phyloP scores from a whole-genome alignment of 2,888 invertebrate genomes.

The Ormyrus rosae region DNA sequence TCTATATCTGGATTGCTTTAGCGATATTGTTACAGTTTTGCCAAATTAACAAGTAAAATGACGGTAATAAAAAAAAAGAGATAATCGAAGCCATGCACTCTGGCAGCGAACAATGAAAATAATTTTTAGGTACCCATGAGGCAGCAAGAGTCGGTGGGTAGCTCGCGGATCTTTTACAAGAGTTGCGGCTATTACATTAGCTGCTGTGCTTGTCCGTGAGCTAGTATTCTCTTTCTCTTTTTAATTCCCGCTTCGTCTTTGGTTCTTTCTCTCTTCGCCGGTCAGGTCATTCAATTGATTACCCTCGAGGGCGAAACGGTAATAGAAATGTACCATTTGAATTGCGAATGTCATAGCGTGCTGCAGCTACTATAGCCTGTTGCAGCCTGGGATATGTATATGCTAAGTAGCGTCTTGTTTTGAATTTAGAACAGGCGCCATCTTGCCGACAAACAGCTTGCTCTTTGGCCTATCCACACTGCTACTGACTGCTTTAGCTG shows the following conservation, averaged over 20 bases:
- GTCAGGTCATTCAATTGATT: slow-evolving; percentile 55
- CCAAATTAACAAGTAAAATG: too few relatives aligned
- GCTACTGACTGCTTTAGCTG: not conserved
- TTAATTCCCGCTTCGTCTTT: not conserved
- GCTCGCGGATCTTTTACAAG: slow-evolving; percentile 44
- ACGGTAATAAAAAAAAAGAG: too few relatives aligned
- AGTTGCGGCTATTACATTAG: slow-evolving; percentile 40
- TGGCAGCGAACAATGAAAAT: slow-evolving; percentile 44
- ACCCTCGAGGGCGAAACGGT: slow-evolving; percentile 74
- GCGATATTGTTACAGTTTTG: too few relatives aligned
- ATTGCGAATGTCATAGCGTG: slow-evolving; percentile 76
- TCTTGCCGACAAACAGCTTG: slow-evolving; percentile 73
- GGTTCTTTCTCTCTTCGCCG: not conserved
- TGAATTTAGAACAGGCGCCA: slow-evolving; percentile 76
- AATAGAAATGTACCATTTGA: slow-evolving; percentile 76
- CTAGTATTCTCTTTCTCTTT: slow-evolving; percentile 12
- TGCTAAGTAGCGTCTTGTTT: slow-evolving; percentile 75
- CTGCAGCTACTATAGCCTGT: slow-evolving; percentile 59
- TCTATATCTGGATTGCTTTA: too few relatives aligned
- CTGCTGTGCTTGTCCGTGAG: slow-evolving; percentile 23
- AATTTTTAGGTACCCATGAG: slow-evolving; percentile 46
- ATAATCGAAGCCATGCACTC: too few relatives aligned
- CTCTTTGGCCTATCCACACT: slow-evolving; percentile 68
- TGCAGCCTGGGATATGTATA: slow-evolving; percentile 71
- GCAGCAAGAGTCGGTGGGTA: not conserved